Evolutionary conservation across 2,113 vertebrate species (phyloP).

Genomic region (Dipodomys spectabilis): DNA sequence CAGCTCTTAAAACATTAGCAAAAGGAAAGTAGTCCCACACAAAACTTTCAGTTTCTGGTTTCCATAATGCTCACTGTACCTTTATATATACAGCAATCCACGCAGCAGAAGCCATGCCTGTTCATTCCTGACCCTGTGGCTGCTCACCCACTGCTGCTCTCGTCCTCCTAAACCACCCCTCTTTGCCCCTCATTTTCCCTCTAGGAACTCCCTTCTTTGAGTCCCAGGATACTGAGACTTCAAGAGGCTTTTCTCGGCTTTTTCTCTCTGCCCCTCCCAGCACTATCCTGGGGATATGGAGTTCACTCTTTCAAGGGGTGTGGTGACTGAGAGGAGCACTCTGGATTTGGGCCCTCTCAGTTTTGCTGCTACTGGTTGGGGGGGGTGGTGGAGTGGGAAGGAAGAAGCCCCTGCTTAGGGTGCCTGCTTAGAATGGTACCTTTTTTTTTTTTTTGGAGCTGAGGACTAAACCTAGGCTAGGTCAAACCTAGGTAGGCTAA

Average conservation of each 20-base stretch:
- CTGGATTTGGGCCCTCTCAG: background rate
- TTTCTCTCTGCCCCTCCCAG: background rate
- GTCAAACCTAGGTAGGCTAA: background rate
- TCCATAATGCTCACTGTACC: background rate
- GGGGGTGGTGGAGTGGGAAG: too few relatives aligned
- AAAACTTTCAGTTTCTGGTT: background rate
- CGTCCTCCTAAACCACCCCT: background rate
- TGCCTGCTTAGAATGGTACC: background rate
- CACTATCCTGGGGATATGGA: constrained; percentile 21
- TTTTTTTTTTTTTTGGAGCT: background rate
- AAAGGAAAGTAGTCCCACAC: background rate
- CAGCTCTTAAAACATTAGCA: background rate
- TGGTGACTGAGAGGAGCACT: constrained; percentile 15
- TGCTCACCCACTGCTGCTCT: background rate
- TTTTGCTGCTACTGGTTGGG: background rate
- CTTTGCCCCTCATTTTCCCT: background rate
- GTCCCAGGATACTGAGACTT: background rate
- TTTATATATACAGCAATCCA: too few relatives aligned
- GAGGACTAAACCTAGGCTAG: background rate
- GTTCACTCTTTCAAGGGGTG: constrained; percentile 21
- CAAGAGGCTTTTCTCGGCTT: constrained; percentile 37
- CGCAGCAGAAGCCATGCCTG: background rate
- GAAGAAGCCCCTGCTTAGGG: background rate
- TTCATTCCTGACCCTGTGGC: background rate
- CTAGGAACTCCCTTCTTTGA: background rate